These are phyloP conservation scores for Meganola albula DNA, from an alignment of 2,888 invertebrate species.

Conservation along the genomic window DNA sequence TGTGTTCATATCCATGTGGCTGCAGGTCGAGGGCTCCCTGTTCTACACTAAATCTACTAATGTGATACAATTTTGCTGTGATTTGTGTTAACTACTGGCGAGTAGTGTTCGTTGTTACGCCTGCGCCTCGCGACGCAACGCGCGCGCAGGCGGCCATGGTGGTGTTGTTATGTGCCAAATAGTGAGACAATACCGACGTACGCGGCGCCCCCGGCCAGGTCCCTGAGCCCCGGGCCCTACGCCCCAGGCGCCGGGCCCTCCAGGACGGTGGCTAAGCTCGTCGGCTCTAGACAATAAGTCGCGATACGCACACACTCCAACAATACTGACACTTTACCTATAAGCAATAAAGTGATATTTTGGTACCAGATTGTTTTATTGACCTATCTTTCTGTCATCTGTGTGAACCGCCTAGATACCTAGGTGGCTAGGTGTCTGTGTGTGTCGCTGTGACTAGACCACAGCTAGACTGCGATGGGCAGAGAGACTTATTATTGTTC, in stretches of 20 bases:
- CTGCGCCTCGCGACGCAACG: not conserved
- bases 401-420: no score
- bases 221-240: conserved; percentile 39
- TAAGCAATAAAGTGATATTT: conserved; percentile 61
- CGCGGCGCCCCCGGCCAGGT: conserved; percentile 15
- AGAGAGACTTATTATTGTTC: no score
- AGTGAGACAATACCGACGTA: conserved; percentile 19
- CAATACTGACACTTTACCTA: conserved; percentile 31
- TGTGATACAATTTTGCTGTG: conserved; percentile 37
- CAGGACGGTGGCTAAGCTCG: conserved; percentile 8
- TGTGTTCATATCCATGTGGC: not conserved
- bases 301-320: conserved; percentile 4
- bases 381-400: not conserved
- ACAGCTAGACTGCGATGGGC: no score
- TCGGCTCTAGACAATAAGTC: conserved; percentile 11
- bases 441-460: no score
- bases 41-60: conserved; percentile 7
- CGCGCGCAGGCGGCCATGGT: conserved; percentile 1
- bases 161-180: conserved; percentile 41
- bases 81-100: conserved; percentile 30
- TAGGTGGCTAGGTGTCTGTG: no score
- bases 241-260: conserved; percentile 21
- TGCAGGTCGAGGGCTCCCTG: not conserved
- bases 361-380: conserved; percentile 32
- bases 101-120: conserved; percentile 7